Percentiles rank a stretch among this genome's conserved stretches.
phyloP scores from a whole-genome alignment of 2,113 vertebrate species.

The Hystrix cristata region DNA sequence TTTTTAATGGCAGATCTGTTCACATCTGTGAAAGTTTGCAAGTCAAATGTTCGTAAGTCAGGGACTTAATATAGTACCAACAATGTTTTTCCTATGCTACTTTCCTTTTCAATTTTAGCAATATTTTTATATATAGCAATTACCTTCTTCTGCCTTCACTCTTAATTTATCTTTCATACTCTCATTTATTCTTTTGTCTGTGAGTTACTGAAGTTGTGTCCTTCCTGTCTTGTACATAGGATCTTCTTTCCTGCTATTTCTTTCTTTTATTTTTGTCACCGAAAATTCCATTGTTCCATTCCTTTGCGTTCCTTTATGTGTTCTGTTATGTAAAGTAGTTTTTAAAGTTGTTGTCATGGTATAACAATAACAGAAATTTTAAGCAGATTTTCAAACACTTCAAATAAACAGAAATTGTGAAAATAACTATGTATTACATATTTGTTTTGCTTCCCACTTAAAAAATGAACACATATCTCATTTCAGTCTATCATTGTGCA shows the following conservation, averaged over 20 bases:
- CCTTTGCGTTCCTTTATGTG: neutral
- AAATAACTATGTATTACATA: neutral
- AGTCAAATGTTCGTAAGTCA: neutral
- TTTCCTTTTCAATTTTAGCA: neutral
- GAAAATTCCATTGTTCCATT: neutral
- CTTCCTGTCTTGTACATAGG: too few species aligned
- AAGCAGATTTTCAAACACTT: neutral
- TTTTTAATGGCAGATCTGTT: neutral
- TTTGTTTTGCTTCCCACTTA: conserved; percentile 4
- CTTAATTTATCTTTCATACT: neutral
- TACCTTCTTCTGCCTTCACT: neutral
- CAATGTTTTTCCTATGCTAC: neutral
- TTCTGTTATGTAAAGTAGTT: neutral
- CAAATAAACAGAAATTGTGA: neutral
- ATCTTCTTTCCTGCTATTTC: neutral
- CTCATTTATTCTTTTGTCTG: neutral
- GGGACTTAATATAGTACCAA: neutral
- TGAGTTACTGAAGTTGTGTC: neutral
- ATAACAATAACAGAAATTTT: neutral
- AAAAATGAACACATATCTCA: neutral
- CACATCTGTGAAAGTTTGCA: neutral
- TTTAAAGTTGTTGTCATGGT: neutral
- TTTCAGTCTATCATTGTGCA: conserved; percentile 5
- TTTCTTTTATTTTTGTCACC: neutral
- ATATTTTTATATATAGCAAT: neutral